These are phyloP conservation scores for Ariopsis seemanni DNA, from an alignment of 2,113 vertebrate genomes.

Conservation along the genomic window DNA sequence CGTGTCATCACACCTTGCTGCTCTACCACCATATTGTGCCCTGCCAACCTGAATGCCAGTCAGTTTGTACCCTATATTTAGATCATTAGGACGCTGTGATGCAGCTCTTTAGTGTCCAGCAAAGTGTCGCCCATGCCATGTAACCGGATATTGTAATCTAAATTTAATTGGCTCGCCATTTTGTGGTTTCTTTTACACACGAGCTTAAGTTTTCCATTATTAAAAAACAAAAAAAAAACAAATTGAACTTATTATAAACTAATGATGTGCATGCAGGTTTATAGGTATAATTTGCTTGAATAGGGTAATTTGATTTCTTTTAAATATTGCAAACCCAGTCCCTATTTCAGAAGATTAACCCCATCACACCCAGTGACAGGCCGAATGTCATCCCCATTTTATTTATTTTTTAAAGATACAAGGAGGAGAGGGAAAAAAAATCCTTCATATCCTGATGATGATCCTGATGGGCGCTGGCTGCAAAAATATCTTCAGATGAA, in stretches of 20 bases:
- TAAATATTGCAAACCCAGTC: neutral
- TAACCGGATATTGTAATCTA: conserved; percentile 61
- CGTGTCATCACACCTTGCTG: neutral
- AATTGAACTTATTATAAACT: neutral
- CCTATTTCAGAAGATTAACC: neutral
- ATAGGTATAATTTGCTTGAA: neutral
- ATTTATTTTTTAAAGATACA: neutral
- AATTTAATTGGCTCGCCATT: conserved; percentile 67
- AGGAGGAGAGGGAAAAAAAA: neutral
- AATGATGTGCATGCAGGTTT: neutral
- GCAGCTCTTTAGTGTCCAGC: neutral
- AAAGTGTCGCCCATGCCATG: conserved; percentile 34
- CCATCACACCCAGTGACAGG: neutral
- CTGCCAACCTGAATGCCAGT: neutral
- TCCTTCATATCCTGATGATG: neutral
- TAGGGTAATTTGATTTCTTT: neutral
- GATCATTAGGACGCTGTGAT: neutral
- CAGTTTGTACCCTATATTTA: conserved; percentile 29
- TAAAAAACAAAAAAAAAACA: neutral
- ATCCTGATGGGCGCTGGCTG: neutral
- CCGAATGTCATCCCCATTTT: neutral
- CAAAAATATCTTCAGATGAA: neutral
- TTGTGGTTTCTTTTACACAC: conserved; percentile 25
- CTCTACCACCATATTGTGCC: neutral
- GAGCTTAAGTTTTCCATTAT: neutral